Base-by-base conservation (phyloP, 1,140 invertebrate genomes). In the Euschistus heros region DNA sequence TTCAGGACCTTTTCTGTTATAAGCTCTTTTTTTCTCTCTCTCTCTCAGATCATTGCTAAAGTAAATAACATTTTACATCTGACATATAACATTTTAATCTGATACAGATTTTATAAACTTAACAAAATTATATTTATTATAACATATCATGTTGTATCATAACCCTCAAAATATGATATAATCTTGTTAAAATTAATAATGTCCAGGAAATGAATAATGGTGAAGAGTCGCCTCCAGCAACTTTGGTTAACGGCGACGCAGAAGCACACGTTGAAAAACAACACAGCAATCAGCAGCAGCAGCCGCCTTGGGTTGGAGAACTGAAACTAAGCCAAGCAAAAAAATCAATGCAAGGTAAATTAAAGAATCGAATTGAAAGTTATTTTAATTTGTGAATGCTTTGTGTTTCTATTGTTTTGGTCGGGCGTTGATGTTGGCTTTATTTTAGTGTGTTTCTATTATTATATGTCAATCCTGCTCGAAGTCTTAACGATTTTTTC, bases 291-390 rank as follows among this genome's bases (percentile, higher is more conserved):
- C 8, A 10, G 17, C 17, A 15, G 22, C 8, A 10, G 17, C 17
- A 15, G 22, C 63, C 63, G 13, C 71, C 72, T 0, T 74, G 72
- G 71, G 70, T 74, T 22, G 69, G 73, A 67, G 73, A 74, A 62
- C 65, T 74, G 7, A 73, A 73, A 55, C 67, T 73, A 62, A 74
- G 69, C 57, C 73, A 74, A 62, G 73, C 72, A 10, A 72, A 71
- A 30, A 73, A 74, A 63, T 71, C 70, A 20, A 13, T 54, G 15
- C 54, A 57, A 57, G 22, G 22, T 57, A 57, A 2, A 4, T 57
- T 4, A n/a, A n/a, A 50, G 47, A n/a, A 50, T 13, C 2, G 17
- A 50, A 18, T 50, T 50, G 13, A 5, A 50, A n/a, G 10, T 18
- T 4, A 50, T 18, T 18, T 50, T 10, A 50, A 50, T 50, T 50